A percentile compares a stretch with the other conserved stretches of the same genome.
phyloP scores from a whole-genome alignment of 2,888 invertebrate genomes.

The Chydorus sphaericus region DNA sequence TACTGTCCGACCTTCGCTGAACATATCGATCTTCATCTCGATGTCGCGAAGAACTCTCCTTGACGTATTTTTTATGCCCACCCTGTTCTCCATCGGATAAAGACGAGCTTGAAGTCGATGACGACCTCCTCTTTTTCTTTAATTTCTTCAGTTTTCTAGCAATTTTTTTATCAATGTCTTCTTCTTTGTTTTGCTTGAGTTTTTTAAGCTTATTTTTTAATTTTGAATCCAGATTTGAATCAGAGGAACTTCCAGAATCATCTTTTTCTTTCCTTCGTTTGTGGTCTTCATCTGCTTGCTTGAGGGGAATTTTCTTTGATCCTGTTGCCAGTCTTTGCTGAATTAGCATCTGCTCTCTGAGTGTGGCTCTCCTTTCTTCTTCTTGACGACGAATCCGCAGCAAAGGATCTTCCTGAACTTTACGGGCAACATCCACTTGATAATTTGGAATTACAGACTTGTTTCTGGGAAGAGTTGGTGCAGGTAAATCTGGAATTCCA shows the following conservation, averaged over 20 bases:
- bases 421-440: conserved; percentile 72
- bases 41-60: too few relatives aligned
- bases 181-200: conserved; percentile 21
- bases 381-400: conserved; percentile 78
- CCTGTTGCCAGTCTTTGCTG: conserved; percentile 33
- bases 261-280: conserved; percentile 15
- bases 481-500: conserved; percentile 6
- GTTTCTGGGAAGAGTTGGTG: conserved; percentile 7
- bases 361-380: conserved; percentile 60
- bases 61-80: neutral
- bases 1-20: too few relatives aligned
- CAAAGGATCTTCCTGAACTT: conserved; percentile 85
- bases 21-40: neutral
- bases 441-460: neutral
- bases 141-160: conserved; percentile 20
- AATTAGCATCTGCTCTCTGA: conserved; percentile 12
- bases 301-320: conserved; percentile 23
- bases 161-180: conserved; percentile 20
- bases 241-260: conserved; percentile 20
- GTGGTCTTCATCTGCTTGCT: neutral
- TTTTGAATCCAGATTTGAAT: conserved; percentile 17
- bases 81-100: neutral
- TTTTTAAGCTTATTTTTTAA: conserved; percentile 18
- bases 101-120: neutral
- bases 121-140: conserved; percentile 12